Conservation (phyloP, 1,140 invertebrate genomes). For the Tetramorium alpestre region DNA sequence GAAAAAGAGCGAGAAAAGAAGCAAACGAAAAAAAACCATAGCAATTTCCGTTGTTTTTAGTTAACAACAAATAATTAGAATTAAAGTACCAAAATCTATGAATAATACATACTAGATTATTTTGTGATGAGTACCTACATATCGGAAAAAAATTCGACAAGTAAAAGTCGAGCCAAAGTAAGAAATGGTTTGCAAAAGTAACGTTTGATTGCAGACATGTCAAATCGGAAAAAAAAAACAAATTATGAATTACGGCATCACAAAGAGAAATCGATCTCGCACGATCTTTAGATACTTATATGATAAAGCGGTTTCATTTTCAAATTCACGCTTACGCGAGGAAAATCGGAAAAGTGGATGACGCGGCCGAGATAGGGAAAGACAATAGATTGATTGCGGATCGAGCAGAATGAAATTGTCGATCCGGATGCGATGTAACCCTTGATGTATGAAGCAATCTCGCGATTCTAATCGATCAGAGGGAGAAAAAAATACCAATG, state of each 20-base stretch:
- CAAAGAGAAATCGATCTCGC: neutral
- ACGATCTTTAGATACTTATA: neutral
- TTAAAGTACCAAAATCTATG: neutral
- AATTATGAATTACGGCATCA: neutral
- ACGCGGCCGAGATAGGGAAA: conserved; percentile 11
- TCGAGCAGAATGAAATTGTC: conserved; percentile 35
- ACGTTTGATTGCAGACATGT: neutral
- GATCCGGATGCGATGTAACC: conserved; percentile 7
- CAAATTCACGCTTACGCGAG: conserved; percentile 2
- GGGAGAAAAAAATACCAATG: conserved; percentile 37
- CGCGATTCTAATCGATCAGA: conserved; percentile 48
- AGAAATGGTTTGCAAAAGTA: neutral
- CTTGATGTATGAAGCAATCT: conserved; percentile 45
- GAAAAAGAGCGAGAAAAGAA: neutral
- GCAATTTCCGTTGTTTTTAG: neutral
- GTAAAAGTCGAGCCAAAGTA: neutral
- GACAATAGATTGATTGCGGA: conserved; percentile 38
- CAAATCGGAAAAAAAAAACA: neutral
- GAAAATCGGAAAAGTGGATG: conserved; percentile 7
- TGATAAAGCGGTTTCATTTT: conserved; percentile 27
- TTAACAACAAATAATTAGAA: neutral
- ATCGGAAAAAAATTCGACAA: neutral
- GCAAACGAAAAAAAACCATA: neutral
- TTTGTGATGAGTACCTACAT: neutral
- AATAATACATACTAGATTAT: neutral